Conservation (phyloP, 53 echinoderm and acorn worm genomes). For the Antedon mediterranea region DNA sequence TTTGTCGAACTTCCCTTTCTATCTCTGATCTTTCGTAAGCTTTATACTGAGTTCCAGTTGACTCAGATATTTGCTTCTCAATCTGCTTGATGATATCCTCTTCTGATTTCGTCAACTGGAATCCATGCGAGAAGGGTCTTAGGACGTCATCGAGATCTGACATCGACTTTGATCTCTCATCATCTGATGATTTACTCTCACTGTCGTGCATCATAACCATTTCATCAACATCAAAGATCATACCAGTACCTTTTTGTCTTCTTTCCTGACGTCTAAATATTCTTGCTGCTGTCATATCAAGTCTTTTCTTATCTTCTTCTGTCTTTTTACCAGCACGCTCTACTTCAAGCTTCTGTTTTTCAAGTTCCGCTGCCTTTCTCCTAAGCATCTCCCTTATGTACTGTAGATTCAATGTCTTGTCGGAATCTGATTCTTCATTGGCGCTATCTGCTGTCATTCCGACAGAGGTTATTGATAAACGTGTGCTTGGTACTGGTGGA, state of each 20-base stretch:
- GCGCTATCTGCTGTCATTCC: slow-evolving; percentile 3
- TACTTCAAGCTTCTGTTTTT: slow-evolving; percentile 59
- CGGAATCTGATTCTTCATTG: slow-evolving; percentile 31
- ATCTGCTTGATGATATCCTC: slow-evolving; percentile 90
- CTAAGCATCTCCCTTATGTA: slow-evolving; percentile 68
- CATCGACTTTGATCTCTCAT: not conserved
- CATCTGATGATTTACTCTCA: not conserved
- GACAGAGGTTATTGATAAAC: slow-evolving; percentile 36
- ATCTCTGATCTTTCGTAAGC: slow-evolving; percentile 70
- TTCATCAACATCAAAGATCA: not conserved
- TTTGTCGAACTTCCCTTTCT: slow-evolving; percentile 46
- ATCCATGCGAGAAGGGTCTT: not conserved
- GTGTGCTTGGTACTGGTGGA: slow-evolving; percentile 59
- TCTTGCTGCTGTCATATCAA: slow-evolving; percentile 51
- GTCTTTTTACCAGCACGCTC: slow-evolving; percentile 33
- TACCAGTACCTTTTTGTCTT: not conserved
- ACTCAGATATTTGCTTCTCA: slow-evolving; percentile 81
- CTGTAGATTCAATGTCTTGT: slow-evolving; percentile 54
- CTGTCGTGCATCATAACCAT: slow-evolving; percentile 1
- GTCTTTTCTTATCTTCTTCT: slow-evolving; percentile 30
- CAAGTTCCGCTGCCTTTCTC: slow-evolving; percentile 72
- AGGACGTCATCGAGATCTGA: not conserved
- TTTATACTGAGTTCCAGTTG: slow-evolving; percentile 70
- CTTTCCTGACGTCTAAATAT: slow-evolving; percentile 12
- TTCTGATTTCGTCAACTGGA: slow-evolving; percentile 80